These are phyloP conservation scores for Sarotherodon lohbergeri DNA, from an alignment of 2,113 vertebrate species.

Conservation along the genomic window DNA sequence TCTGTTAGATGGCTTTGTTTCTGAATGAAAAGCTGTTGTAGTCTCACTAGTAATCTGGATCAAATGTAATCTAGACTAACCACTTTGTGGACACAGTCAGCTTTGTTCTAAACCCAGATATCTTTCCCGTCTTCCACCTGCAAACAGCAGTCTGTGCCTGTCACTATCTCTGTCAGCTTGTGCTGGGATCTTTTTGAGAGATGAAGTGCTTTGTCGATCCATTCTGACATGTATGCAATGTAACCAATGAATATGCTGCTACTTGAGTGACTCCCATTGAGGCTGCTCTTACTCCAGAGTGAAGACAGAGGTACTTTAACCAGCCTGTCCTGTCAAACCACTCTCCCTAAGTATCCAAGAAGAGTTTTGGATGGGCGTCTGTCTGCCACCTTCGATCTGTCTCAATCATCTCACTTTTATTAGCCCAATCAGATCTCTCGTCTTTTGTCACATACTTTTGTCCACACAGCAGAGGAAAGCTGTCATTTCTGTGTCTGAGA, in stretches of 20 bases:
- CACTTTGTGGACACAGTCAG: not conserved
- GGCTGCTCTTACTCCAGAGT: not conserved
- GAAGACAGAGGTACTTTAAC: not conserved
- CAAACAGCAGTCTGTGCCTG: not conserved
- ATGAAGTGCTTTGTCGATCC: slow-evolving; percentile 26
- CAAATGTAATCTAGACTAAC: not conserved
- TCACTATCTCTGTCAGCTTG: not conserved
- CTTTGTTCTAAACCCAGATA: not conserved
- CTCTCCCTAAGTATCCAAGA: not conserved
- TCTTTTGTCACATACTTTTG: slow-evolving; percentile 25
- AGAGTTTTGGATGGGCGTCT: not conserved
- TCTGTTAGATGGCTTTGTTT: not conserved
- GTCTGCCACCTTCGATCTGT: slow-evolving; percentile 30
- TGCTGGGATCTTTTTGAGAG: not conserved
- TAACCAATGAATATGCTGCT: slow-evolving; percentile 11
- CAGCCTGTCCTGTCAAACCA: slow-evolving; percentile 11
- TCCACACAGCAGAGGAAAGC: slow-evolving; percentile 1
- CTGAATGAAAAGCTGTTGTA: not conserved
- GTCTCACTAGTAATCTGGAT: not conserved
- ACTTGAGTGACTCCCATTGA: slow-evolving; percentile 12
- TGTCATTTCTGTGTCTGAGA: not conserved
- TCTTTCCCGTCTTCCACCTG: not conserved
- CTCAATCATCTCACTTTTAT: slow-evolving; percentile 28
- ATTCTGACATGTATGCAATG: slow-evolving; percentile 24
- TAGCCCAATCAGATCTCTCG: slow-evolving; percentile 9